Conservation (phyloP, 2,888 invertebrate genomes). For the Lycaena phlaeas region DNA sequence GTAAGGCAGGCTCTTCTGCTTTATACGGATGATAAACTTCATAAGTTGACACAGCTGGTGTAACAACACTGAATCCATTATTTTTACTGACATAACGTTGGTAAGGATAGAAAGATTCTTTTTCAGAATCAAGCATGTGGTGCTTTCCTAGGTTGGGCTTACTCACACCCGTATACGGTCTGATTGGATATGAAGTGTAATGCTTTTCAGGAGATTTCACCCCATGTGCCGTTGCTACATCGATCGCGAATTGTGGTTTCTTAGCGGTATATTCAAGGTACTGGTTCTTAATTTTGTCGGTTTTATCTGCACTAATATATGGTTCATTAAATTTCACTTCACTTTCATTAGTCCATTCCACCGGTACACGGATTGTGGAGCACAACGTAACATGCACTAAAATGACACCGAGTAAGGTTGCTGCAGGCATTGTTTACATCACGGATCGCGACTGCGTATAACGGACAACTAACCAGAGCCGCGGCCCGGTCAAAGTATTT, state of each 20-base stretch:
- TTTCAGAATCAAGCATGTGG: constrained; percentile 34
- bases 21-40: constrained; percentile 61
- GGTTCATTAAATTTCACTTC: constrained; percentile 38
- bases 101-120: constrained; percentile 33
- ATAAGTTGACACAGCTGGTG: constrained; percentile 41
- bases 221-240: constrained; percentile 52
- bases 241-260: constrained; percentile 54
- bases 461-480: constrained; percentile 57
- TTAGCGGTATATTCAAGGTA: constrained; percentile 55
- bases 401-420: constrained; percentile 30
- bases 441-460: constrained; percentile 44
- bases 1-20: constrained; percentile 47
- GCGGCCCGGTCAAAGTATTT: constrained; percentile 50
- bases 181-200: constrained; percentile 44
- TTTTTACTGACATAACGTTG: constrained; percentile 38
- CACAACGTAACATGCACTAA: constrained; percentile 49
- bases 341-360: constrained; percentile 46
- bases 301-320: constrained; percentile 26
- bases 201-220: constrained; percentile 46
- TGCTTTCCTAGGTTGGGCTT: constrained; percentile 47
- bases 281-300: constrained; percentile 31
- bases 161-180: constrained; percentile 36
- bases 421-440: constrained; percentile 59
- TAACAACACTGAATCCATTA: constrained; percentile 25
- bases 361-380: constrained; percentile 48